These are phyloP conservation scores for Megastigmus dorsalis DNA, from an alignment of 2,888 invertebrate species.

Conservation along the genomic window DNA sequence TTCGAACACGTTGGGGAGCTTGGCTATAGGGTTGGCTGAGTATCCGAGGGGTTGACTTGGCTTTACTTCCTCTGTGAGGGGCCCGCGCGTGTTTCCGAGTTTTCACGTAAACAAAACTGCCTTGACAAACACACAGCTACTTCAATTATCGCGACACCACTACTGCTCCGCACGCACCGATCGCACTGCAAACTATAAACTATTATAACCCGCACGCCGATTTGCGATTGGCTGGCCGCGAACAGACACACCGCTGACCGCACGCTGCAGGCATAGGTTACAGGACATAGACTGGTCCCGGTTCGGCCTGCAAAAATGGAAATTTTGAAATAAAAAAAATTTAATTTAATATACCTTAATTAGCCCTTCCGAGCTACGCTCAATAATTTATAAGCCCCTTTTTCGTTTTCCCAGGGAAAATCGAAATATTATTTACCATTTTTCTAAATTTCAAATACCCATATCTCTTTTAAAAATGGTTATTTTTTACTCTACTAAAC, in stretches of 20 bases:
- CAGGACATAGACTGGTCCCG: neutral
- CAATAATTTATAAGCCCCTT: too few species aligned
- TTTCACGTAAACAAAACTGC: constrained; percentile 81
- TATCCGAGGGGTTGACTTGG: neutral
- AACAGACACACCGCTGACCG: neutral
- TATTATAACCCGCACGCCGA: neutral
- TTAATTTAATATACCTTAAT: too few species aligned
- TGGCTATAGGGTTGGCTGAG: constrained; percentile 16
- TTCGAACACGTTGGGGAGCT: constrained; percentile 15
- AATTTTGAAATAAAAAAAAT: too few species aligned
- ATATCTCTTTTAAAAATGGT: too few species aligned
- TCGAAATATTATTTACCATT: too few species aligned
- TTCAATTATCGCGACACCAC: constrained; percentile 80
- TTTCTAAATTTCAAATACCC: too few species aligned
- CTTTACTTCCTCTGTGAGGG: neutral
- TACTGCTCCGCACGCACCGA: constrained; percentile 78
- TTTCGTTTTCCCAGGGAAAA: too few species aligned
- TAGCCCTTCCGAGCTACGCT: too few species aligned
- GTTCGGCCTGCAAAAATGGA: too few species aligned
- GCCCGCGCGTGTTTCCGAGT: neutral
- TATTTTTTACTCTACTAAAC: too few species aligned
- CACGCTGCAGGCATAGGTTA: neutral
- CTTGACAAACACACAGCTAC: constrained; percentile 82
- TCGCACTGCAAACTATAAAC: constrained; percentile 12
- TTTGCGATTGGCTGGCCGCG: neutral